phyloP scores from a whole-genome alignment of 1,140 invertebrate species.

The Pogonus chalceus region DNA sequence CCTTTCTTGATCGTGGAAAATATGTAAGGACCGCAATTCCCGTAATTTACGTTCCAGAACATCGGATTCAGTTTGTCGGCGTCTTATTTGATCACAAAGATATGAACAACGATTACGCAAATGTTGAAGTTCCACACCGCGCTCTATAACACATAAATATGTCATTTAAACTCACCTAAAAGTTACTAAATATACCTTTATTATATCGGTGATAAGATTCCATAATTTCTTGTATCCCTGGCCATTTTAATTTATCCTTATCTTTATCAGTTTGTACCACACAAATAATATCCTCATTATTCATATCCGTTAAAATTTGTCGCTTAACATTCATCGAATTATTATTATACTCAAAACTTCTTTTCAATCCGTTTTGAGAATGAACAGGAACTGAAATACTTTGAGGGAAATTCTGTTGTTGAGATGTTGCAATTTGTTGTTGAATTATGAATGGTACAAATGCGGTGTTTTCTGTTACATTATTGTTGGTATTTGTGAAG shows the following conservation, averaged over 20 bases:
- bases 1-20: slow-evolving; percentile 1
- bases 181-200: slow-evolving; percentile 19
- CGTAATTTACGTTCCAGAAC: not conserved
- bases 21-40: not conserved
- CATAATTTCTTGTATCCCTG: slow-evolving; percentile 25
- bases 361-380: not conserved
- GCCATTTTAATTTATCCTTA: slow-evolving; percentile 17
- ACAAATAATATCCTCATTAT: not conserved
- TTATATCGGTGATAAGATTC: slow-evolving; percentile 23
- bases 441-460: too few relatives aligned
- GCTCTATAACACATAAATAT: not conserved
- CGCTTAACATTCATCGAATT: not conserved
- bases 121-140: not conserved
- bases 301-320: not conserved
- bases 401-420: not conserved
- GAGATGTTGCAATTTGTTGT: too few relatives aligned
- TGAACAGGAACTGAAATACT: not conserved
- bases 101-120: not conserved
- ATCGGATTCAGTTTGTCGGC: not conserved
- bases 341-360: not conserved
- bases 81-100: not conserved
- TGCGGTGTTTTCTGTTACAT: too few relatives aligned
- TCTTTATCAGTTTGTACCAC: slow-evolving; percentile 8
- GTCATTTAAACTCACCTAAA: not conserved
- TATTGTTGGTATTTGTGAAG: too few relatives aligned